A percentile compares a stretch with the other conserved stretches of the same genome.
Evolutionary conservation across 2,113 vertebrate genomes (phyloP).

Genomic region (Albula goreensis): DNA sequence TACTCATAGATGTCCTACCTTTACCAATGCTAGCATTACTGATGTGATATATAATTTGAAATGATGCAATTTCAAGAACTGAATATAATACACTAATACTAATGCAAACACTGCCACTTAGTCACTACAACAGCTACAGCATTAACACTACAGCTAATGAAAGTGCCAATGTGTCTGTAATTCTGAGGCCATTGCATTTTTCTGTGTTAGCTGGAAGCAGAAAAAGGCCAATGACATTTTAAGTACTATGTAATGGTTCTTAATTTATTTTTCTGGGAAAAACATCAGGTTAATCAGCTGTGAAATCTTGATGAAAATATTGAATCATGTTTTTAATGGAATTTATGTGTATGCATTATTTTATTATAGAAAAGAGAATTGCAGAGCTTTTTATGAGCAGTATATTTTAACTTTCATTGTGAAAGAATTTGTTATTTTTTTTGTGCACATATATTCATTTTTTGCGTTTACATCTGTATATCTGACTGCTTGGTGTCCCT

Average conservation of each 20-base stretch:
- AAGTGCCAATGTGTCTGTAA: not conserved
- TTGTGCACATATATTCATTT: not conserved
- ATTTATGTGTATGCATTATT: not conserved
- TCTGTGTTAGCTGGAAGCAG: not conserved
- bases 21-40: too few relatives aligned
- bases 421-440: not conserved
- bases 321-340: not conserved
- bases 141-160: not conserved
- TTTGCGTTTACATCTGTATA: not conserved
- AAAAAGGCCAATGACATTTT: not conserved
- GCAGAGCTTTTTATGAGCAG: not conserved
- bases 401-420: not conserved
- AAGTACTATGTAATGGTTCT: not conserved
- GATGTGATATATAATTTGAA: too few relatives aligned
- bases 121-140: too few relatives aligned
- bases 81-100: too few relatives aligned
- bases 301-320: conserved; percentile 9
- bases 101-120: too few relatives aligned
- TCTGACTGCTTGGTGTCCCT: not conserved
- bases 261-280: not conserved
- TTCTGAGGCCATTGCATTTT: not conserved
- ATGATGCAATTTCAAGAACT: too few relatives aligned
- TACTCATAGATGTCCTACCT: too few relatives aligned
- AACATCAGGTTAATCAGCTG: not conserved
- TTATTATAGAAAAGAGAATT: not conserved